Percentiles rank a stretch among this genome's conserved stretches.
phyloP scores from a whole-genome alignment of 2,797 vertebrate species.

The Hemitrygon akajei region DNA sequence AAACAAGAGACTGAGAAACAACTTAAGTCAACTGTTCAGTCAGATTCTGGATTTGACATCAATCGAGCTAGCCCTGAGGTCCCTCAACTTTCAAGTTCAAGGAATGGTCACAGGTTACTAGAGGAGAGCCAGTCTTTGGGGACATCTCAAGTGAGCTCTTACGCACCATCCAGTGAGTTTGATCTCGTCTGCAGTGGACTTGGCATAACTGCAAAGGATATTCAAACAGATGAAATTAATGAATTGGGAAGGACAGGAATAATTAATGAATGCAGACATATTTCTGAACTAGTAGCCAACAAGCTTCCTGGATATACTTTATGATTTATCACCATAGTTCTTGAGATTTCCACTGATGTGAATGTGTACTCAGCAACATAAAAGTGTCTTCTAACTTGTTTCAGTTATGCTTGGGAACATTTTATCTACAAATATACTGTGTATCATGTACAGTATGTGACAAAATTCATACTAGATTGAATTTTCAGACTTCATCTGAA shows the following conservation, averaged over 20 bases:
- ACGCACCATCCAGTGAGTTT: conserved; percentile 45
- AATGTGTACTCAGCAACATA: conserved; percentile 42
- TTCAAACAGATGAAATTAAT: conserved; percentile 52
- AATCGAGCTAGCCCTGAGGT: conserved; percentile 39
- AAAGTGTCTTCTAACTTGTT: conserved; percentile 43
- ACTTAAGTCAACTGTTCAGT: conserved; percentile 14
- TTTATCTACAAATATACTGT: neutral
- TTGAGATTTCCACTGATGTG: neutral
- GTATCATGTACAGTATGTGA: neutral
- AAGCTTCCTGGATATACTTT: conserved; percentile 85
- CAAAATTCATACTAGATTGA: neutral
- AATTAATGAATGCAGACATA: conserved; percentile 65
- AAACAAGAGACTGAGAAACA: conserved; percentile 41
- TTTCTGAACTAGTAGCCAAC: conserved; percentile 72
- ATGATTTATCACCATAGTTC: conserved; percentile 49
- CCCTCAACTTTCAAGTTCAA: conserved; percentile 41
- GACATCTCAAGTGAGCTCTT: conserved; percentile 54
- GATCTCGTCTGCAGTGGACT: conserved; percentile 48
- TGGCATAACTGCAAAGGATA: conserved; percentile 49
- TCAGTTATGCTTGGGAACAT: conserved; percentile 24
- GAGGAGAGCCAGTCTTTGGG: conserved; percentile 48
- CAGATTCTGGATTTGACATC: conserved; percentile 38
- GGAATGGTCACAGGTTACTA: conserved; percentile 44
- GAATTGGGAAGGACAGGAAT: conserved; percentile 58
- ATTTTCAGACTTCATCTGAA: neutral